Conservation (phyloP, 2,113 vertebrate genomes). For the Eptesicus fuscus region DNA sequence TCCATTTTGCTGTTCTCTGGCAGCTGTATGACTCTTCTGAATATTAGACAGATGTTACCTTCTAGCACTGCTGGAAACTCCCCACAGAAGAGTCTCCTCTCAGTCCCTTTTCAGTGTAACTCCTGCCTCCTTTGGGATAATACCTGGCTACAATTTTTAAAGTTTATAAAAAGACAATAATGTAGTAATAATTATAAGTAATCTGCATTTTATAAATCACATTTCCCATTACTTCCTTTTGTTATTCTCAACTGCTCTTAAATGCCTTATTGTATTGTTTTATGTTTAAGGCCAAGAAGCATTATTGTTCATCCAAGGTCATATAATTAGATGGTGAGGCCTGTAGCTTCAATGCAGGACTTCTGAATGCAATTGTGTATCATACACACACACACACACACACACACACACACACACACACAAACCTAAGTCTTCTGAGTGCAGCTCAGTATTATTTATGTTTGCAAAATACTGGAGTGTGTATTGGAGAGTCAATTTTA, state of each 20-base stretch:
- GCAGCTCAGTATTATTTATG: neutral
- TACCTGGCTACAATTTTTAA: neutral
- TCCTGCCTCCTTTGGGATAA: neutral
- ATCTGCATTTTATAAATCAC: neutral
- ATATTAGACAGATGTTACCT: conserved; percentile 58
- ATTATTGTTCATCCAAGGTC: neutral
- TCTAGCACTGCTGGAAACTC: neutral
- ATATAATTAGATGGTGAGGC: neutral
- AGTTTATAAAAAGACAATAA: neutral
- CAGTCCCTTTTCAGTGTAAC: neutral
- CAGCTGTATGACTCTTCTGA: conserved; percentile 32
- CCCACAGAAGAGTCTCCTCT: neutral
- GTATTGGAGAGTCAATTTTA: neutral
- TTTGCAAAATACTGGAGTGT: neutral
- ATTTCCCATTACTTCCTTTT: neutral
- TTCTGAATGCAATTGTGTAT: neutral
- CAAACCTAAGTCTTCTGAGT: neutral
- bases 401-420: neutral
- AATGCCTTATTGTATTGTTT: neutral
- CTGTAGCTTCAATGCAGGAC: neutral
- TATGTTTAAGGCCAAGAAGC: neutral
- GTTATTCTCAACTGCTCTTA: neutral
- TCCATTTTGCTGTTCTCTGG: conserved; percentile 57
- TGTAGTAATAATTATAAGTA: neutral
- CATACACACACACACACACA: neutral